These are phyloP conservation scores for Caenorhabditis macrosperma DNA, from an alignment of 2,888 invertebrate genomes.

Conservation along the genomic window DNA sequence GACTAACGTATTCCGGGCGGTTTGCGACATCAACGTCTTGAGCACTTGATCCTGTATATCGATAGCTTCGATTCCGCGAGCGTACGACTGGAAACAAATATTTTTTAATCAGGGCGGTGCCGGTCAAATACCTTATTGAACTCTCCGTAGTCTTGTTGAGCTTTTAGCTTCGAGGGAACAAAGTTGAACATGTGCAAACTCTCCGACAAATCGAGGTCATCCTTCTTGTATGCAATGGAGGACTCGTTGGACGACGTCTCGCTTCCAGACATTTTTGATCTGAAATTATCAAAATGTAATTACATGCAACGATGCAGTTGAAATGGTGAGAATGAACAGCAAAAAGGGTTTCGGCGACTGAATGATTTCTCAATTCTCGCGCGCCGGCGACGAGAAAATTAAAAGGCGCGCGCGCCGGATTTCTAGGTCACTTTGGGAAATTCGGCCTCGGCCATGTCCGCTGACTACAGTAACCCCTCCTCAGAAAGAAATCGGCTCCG, in stretches of 20 bases:
- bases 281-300: not conserved
- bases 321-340: too few species aligned
- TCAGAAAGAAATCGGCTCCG: too few species aligned
- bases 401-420: too few species aligned
- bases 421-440: too few species aligned
- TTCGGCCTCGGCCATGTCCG: too few species aligned
- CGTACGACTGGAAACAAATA: not conserved
- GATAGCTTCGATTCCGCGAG: constrained; percentile 15
- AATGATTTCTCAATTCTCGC: too few species aligned
- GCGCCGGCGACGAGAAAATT: too few species aligned
- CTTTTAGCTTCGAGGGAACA: not conserved
- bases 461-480: too few species aligned
- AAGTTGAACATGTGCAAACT: not conserved
- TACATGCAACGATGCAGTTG: too few species aligned
- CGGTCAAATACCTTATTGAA: constrained; percentile 7
- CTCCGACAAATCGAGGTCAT: not conserved
- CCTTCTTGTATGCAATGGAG: not conserved
- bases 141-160: not conserved
- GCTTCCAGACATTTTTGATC: constrained; percentile 48
- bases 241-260: constrained; percentile 14
- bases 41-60: constrained; percentile 17
- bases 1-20: constrained; percentile 84
- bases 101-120: not conserved
- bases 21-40: constrained; percentile 31
- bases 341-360: too few species aligned